Conservation (phyloP, 2,113 vertebrate genomes). For the Seriola aureovittata region DNA sequence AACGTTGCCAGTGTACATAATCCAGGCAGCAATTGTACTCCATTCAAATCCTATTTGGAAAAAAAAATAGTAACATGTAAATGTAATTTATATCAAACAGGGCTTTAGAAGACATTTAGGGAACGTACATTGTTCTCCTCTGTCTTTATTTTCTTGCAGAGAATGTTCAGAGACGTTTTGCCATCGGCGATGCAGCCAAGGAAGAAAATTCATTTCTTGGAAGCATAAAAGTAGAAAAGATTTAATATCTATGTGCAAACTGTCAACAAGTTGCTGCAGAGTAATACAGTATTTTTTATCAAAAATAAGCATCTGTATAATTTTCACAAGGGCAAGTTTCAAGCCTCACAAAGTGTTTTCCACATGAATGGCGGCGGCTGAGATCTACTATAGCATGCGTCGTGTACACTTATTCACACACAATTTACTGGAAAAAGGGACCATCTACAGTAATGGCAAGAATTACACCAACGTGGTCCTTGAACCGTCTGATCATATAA, state of each 20-base stretch:
- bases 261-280: neutral
- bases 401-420: neutral
- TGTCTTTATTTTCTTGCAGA: slow-evolving; percentile 19
- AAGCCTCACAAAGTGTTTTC: slow-evolving; percentile 31
- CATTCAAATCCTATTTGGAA: neutral
- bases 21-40: slow-evolving; percentile 25
- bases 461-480: slow-evolving; percentile 8
- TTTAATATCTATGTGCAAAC: slow-evolving; percentile 44
- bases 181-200: neutral
- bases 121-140: neutral
- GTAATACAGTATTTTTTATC: slow-evolving; percentile 39
- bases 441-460: neutral
- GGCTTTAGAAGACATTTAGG: slow-evolving; percentile 8
- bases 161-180: neutral
- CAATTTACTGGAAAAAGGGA: slow-evolving; percentile 29
- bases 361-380: slow-evolving; percentile 28
- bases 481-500: slow-evolving; percentile 7
- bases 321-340: slow-evolving; percentile 34
- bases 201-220: slow-evolving; percentile 25
- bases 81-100: slow-evolving; percentile 11
- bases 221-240: slow-evolving; percentile 23
- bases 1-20: neutral
- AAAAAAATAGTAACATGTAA: slow-evolving; percentile 18
- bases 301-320: slow-evolving; percentile 39
- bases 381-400: slow-evolving; percentile 10